These are phyloP conservation scores for Phyllostomus hastatus DNA, from an alignment of 2,113 vertebrate species.

Conservation along the genomic window DNA sequence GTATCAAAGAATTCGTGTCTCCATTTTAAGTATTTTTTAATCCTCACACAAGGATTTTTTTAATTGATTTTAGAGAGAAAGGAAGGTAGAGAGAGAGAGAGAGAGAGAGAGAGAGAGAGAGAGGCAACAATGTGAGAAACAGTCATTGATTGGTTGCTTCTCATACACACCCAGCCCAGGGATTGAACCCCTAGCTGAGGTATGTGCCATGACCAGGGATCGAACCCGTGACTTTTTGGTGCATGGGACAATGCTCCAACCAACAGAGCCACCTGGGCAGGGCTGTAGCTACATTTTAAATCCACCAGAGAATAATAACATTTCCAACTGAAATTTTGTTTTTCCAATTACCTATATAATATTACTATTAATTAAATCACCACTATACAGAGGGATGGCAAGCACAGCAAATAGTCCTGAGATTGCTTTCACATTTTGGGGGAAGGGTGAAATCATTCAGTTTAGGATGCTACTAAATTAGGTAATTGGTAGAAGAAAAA, in stretches of 20 bases:
- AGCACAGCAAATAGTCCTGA: not conserved
- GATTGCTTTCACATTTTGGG: conserved; percentile 6
- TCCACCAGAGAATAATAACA: not conserved
- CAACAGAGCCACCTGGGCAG: too few species aligned
- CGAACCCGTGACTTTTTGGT: too few species aligned
- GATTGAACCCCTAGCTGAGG: too few species aligned
- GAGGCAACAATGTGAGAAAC: too few species aligned
- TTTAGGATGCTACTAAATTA: not conserved
- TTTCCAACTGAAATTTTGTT: conserved; percentile 20
- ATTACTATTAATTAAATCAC: not conserved
- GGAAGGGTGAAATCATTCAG: not conserved
- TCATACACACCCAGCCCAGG: too few species aligned
- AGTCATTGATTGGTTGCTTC: too few species aligned
- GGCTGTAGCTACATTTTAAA: not conserved
- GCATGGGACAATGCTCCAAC: too few species aligned
- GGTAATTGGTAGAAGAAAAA: not conserved
- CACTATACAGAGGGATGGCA: not conserved
- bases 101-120: too few species aligned
- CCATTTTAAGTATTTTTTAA: not conserved
- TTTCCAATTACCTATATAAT: conserved; percentile 14
- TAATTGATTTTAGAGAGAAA: too few species aligned
- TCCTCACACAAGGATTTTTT: too few species aligned
- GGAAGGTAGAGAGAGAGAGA: too few species aligned
- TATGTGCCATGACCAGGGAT: too few species aligned
- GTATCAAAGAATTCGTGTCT: not conserved